Conservation (phyloP, 2,113 vertebrate genomes). For the Tyto alba region DNA sequence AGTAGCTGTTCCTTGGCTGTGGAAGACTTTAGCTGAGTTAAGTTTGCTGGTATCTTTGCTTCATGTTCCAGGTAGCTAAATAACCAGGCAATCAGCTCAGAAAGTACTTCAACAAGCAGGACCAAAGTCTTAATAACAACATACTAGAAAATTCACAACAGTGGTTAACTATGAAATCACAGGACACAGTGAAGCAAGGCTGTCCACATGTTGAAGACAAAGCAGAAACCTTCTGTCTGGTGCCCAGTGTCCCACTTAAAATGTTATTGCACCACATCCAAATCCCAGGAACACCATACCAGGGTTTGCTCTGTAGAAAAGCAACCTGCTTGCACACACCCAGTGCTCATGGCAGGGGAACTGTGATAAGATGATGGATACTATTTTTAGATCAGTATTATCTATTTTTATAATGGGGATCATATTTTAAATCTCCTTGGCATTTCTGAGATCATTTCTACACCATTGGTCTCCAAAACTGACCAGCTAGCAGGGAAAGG, state of each 20-base stretch:
- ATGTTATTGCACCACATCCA: not conserved
- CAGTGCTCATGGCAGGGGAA: not conserved
- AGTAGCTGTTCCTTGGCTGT: not conserved
- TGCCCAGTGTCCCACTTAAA: not conserved
- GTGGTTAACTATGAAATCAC: not conserved
- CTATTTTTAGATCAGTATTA: too few relatives aligned
- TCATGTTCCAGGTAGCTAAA: not conserved
- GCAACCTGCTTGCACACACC: not conserved
- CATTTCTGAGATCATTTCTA: not conserved
- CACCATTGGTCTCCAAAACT: not conserved
- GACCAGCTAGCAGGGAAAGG: not conserved
- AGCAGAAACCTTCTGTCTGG: not conserved
- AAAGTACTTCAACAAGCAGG: not conserved
- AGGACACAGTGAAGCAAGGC: not conserved
- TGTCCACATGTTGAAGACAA: rapidly evolving
- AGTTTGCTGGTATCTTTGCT: not conserved
- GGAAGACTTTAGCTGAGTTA: not conserved
- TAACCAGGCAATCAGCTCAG: not conserved
- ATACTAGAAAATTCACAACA: not conserved
- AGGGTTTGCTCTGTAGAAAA: not conserved
- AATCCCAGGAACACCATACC: not conserved
- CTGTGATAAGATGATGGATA: not conserved
- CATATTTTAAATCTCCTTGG: not conserved
- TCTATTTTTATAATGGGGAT: too few relatives aligned
- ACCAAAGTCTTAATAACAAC: not conserved